phyloP scores from a whole-genome alignment of 2,113 vertebrate species.

The Larimichthys polyactis region DNA sequence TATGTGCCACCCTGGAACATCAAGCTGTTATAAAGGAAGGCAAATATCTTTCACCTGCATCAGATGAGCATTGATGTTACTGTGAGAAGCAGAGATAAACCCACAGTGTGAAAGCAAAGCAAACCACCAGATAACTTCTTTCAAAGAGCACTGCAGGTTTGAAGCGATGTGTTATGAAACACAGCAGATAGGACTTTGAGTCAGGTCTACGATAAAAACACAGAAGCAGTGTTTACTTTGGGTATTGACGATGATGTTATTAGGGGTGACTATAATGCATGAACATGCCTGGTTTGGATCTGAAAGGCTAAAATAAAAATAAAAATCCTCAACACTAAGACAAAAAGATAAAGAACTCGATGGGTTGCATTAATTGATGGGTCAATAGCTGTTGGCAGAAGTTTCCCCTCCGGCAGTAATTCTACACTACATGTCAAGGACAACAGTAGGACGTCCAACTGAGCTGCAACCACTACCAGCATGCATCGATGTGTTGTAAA shows the following conservation, averaged over 20 bases:
- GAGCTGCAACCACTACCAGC: constrained; percentile 5
- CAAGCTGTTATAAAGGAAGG: neutral
- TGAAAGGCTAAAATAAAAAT: neutral
- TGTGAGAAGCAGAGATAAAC: neutral
- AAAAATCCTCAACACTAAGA: neutral
- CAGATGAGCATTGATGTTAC: neutral
- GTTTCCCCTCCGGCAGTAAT: constrained; percentile 52
- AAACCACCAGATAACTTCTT: neutral
- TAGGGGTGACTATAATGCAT: neutral
- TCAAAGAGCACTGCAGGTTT: constrained; percentile 13
- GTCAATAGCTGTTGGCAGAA: constrained; percentile 49
- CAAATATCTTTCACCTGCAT: neutral
- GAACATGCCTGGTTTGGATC: neutral
- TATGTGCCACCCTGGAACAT: neutral
- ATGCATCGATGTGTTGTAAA: constrained; percentile 26
- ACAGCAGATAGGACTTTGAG: constrained; percentile 26
- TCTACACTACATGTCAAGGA: constrained; percentile 62
- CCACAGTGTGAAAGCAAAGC: neutral
- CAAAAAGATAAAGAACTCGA: constrained; percentile 9
- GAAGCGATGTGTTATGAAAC: constrained; percentile 14
- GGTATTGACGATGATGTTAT: neutral
- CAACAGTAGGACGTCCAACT: constrained; percentile 45
- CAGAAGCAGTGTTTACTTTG: constrained; percentile 29
- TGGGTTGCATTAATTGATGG: constrained; percentile 11
- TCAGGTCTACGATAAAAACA: constrained; percentile 11